A percentile compares a stretch with the other conserved stretches of the same genome.
Evolutionary conservation across 2,113 vertebrate species (phyloP).

Genomic region (Talpa occidentalis): DNA sequence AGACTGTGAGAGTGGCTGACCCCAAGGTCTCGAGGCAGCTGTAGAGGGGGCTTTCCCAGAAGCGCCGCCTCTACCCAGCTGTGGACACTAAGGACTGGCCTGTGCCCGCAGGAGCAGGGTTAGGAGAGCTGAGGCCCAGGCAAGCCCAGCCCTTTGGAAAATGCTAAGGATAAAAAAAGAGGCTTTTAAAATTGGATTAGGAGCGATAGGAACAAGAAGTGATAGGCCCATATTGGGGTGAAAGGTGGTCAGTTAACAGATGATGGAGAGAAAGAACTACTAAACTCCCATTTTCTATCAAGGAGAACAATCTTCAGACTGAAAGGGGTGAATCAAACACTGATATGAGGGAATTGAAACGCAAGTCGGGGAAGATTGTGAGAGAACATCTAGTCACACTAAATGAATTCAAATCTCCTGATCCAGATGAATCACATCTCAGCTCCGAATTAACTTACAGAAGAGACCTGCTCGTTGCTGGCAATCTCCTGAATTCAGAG

Average conservation of each 20-base stretch:
- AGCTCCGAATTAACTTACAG: conserved; percentile 38
- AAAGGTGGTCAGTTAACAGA: conserved; percentile 64
- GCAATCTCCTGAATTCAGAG: conserved; percentile 16
- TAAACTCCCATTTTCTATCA: conserved; percentile 58
- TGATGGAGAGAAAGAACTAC: conserved; percentile 34
- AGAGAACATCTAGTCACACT: conserved; percentile 44
- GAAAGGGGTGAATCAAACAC: conserved; percentile 37
- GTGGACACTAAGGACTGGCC: neutral
- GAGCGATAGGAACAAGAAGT: conserved; percentile 27
- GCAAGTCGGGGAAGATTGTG: conserved; percentile 16
- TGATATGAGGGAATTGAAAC: conserved; percentile 57
- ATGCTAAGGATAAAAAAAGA: neutral
- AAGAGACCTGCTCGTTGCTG: neutral
- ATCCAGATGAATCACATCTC: conserved; percentile 33
- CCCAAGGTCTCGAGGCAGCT: neutral
- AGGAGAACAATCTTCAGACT: conserved; percentile 62
- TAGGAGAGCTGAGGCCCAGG: neutral
- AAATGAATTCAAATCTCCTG: conserved; percentile 62
- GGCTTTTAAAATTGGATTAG: conserved; percentile 66
- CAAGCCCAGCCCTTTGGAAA: conserved; percentile 16
- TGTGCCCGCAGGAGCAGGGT: neutral
- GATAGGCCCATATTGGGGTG: conserved; percentile 51
- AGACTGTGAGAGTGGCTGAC: neutral
- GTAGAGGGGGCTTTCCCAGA: neutral
- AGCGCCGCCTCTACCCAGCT: neutral